phyloP scores from a whole-genome alignment of 53 echinoderm and acorn worm genomes.

The Paelopatides confundens region DNA sequence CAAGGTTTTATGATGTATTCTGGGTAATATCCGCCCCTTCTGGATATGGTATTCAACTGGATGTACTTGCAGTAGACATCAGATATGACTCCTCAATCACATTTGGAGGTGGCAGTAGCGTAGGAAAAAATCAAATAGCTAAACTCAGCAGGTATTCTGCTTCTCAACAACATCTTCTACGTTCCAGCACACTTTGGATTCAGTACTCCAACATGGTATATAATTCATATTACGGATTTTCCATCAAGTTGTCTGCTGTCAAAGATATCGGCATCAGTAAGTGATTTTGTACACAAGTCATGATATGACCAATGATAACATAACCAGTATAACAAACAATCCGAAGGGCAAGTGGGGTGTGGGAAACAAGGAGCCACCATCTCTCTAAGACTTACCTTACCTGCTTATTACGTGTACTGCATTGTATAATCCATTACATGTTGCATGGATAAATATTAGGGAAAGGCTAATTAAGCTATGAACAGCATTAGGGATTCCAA shows the following conservation, averaged over 20 bases:
- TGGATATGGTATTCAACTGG: conserved; percentile 1
- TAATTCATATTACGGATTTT: background rate
- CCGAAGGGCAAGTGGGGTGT: too few relatives aligned
- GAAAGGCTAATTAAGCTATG: too few relatives aligned
- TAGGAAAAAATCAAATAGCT: background rate
- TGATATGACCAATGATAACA: too few relatives aligned
- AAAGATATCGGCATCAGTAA: conserved; percentile 7
- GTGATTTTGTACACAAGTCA: background rate
- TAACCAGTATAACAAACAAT: background rate
- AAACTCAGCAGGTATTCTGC: background rate
- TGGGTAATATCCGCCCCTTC: background rate
- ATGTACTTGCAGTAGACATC: background rate
- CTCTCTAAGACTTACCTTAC: too few relatives aligned
- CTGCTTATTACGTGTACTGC: too few relatives aligned
- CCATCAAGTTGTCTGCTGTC: background rate
- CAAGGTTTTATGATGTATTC: too few relatives aligned
- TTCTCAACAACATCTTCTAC: background rate
- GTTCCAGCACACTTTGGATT: conserved; percentile 13
- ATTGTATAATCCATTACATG: too few relatives aligned
- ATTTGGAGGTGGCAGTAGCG: background rate
- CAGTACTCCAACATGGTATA: background rate
- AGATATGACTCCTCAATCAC: background rate
- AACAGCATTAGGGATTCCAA: too few relatives aligned
- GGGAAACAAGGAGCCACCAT: too few relatives aligned
- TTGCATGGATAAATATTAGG: too few relatives aligned